Evolutionary conservation across 1,140 invertebrate species (phyloP), one percentile per base, ranked within the genome.

Genomic region (Zelostemma sp.): DNA sequence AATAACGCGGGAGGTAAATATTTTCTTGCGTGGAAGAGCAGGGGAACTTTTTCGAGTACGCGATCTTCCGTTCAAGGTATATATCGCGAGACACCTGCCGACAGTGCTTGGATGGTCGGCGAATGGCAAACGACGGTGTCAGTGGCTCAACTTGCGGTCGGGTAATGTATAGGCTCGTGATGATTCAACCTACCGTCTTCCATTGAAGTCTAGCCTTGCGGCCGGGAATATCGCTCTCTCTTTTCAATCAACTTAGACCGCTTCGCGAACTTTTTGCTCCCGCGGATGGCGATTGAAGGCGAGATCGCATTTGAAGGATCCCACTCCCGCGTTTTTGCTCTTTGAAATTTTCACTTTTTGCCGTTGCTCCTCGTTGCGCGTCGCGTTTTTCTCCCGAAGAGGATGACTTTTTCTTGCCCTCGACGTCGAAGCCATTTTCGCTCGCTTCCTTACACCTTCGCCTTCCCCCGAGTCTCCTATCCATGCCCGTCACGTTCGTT

Each of bases 201-300:
- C 61, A 70, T 58, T 64, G 67, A 70, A 58, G 53, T 58, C 61
- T 70, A 70, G 40, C 53, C 40, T 49, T 45, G 21, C n/a, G 15
- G 31, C 18, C 25, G 21, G 38, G 41, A 12, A 40, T 51, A 46
- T 59, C 54, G 38, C 59, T 43, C 18, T 66, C 59, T 63, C 49
- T 62, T 48, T 71, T 71, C 55, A 62, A 59, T 66, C 68, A 63
- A 66, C 62, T 65, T 33, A 40, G 18, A 41, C 21, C 8, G 18
- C 47, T 53, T 31, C 40, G 31, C n/a, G 25, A 15, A 40, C 62
- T 63, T 55, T 59, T 63, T 59, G 59, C 64, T 73, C 68, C 67
- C 62, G 55, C 63, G 64, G 51, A 75, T 62, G 58, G 53, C 61
- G 67, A 75, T 75, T 71, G 68, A 72, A 75, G 71, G 70, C 67